These are phyloP conservation scores for Xanthostigma xanthostigma DNA, from an alignment of 2,888 invertebrate species.

Conservation along the genomic window DNA sequence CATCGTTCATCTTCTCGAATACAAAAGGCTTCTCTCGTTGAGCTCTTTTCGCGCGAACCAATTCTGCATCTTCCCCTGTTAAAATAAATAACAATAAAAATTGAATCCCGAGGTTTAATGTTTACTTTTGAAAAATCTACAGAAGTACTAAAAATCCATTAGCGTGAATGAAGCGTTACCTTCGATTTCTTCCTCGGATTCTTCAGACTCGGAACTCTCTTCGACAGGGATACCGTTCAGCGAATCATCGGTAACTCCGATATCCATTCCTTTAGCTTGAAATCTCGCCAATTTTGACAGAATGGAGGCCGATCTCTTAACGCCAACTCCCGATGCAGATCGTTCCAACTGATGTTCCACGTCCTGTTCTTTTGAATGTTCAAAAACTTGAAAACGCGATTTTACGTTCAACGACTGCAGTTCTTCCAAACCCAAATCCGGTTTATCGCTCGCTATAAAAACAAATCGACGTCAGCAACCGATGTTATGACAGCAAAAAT, in stretches of 20 bases:
- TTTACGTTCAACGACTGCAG: slow-evolving; percentile 68
- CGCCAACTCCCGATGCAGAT: slow-evolving; percentile 34
- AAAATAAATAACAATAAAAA: slow-evolving; percentile 5
- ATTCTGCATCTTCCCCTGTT: slow-evolving; percentile 45
- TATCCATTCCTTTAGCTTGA: slow-evolving; percentile 69
- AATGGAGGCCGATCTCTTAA: slow-evolving; percentile 57
- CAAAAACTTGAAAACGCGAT: slow-evolving; percentile 74
- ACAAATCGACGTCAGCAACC: not conserved
- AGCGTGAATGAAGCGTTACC: not conserved
- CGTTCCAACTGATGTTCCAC: slow-evolving; percentile 27
- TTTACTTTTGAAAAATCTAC: no score
- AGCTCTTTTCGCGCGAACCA: slow-evolving; percentile 39
- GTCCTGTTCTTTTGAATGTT: slow-evolving; percentile 36
- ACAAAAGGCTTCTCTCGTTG: slow-evolving; percentile 62
- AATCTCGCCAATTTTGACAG: slow-evolving; percentile 71
- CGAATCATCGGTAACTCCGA: slow-evolving; percentile 61
- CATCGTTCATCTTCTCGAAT: slow-evolving; percentile 70
- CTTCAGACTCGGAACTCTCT: slow-evolving; percentile 51
- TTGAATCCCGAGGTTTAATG: no score
- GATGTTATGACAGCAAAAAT: not conserved
- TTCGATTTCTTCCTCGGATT: slow-evolving; percentile 32
- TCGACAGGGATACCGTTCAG: slow-evolving; percentile 60
- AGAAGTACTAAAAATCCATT: no score
- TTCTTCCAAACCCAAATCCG: slow-evolving; percentile 71
- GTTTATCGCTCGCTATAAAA: slow-evolving; percentile 64